A percentile compares a stretch with the other conserved stretches of the same genome.
Conservation (phyloP, 2,113 vertebrate genomes). For the Pituophis catenifer region DNA sequence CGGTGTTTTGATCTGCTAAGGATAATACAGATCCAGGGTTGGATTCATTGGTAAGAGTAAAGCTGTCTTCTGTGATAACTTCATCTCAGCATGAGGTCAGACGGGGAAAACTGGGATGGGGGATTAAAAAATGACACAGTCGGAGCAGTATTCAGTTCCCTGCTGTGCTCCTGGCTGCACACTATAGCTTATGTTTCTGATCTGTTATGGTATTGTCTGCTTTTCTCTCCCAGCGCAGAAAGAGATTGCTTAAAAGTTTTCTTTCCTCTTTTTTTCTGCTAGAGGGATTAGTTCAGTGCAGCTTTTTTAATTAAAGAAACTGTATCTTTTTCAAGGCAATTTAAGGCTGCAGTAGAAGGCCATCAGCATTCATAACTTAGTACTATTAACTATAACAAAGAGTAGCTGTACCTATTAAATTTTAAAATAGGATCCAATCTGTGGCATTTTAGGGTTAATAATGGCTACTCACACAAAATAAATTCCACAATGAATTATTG, state of each 20-base stretch:
- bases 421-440: conserved; percentile 41
- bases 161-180: conserved; percentile 85
- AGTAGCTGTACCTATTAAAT: conserved; percentile 52
- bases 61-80: conserved; percentile 99
- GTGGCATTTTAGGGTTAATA: conserved; percentile 44
- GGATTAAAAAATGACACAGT: conserved; percentile 93
- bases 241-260: conserved; percentile 87
- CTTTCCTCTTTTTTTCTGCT: conserved; percentile 73
- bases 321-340: conserved; percentile 82
- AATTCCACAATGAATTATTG: conserved; percentile 53
- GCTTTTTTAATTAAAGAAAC: conserved; percentile 96
- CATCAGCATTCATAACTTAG: conserved; percentile 71
- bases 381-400: conserved; percentile 70
- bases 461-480: conserved; percentile 32
- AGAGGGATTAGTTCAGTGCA: conserved; percentile 86
- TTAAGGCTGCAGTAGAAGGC: conserved; percentile 71
- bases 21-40: conserved; percentile 90
- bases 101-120: conserved; percentile 89
- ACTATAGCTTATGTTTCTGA: conserved; percentile 92
- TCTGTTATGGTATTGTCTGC: conserved; percentile 94
- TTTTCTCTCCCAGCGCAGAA: conserved; percentile 84
- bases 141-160: conserved; percentile 88
- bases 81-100: conserved; percentile 97
- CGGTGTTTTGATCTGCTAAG: conserved; percentile 93
- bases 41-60: conserved; percentile 92